phyloP scores from a whole-genome alignment of 2,113 vertebrate genomes.

The Catharus fuscescens region DNA sequence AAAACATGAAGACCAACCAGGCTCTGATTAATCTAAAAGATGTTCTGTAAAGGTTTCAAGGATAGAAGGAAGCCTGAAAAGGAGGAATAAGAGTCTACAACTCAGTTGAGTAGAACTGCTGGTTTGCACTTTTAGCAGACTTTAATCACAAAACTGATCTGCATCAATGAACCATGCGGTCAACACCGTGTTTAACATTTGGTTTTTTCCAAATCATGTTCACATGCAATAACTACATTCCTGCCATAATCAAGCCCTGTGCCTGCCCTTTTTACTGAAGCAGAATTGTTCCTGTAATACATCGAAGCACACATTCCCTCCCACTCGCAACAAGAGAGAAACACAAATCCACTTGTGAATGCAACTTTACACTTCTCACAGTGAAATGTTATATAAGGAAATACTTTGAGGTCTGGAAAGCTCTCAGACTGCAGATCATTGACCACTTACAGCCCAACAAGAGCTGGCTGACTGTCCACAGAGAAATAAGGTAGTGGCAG shows the following conservation, averaged over 20 bases:
- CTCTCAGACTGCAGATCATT: background rate
- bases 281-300: background rate
- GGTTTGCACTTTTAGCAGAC: background rate
- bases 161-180: background rate
- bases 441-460: background rate
- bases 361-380: background rate
- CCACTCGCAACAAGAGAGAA: background rate
- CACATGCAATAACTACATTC: background rate
- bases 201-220: background rate
- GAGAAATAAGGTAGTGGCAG: background rate
- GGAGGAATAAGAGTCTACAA: background rate
- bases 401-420: background rate
- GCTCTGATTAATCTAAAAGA: constrained; percentile 24
- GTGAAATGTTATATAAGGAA: constrained; percentile 5
- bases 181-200: background rate
- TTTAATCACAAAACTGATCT: background rate
- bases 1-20: background rate
- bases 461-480: background rate
- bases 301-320: background rate
- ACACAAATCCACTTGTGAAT: background rate
- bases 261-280: background rate
- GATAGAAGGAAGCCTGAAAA: background rate
- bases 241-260: background rate
- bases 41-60: constrained; percentile 6
- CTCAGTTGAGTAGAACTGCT: background rate